Evolutionary conservation across 1,140 invertebrate genomes (phyloP).

Genomic region (Brachionus rotundiformis): DNA sequence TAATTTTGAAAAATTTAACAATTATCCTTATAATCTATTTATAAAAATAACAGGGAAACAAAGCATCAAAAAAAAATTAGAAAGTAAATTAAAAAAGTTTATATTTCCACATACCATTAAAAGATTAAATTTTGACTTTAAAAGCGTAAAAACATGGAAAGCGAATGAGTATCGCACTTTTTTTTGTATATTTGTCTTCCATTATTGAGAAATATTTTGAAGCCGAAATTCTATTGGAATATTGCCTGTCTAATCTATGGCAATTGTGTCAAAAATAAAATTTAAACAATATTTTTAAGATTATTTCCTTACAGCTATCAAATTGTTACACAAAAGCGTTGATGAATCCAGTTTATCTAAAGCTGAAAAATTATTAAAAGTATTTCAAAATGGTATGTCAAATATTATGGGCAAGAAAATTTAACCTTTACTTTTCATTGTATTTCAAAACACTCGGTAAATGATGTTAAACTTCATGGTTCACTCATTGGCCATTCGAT

Average conservation of each 20-base stretch:
- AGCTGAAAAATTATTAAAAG: neutral
- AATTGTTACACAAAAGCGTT: neutral
- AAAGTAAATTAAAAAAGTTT: neutral
- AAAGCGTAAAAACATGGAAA: neutral
- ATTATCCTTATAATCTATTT: neutral
- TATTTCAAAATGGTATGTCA: neutral
- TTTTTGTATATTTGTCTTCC: neutral
- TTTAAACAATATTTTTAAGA: no score
- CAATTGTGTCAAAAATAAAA: neutral
- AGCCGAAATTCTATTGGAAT: neutral
- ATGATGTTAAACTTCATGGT: neutral
- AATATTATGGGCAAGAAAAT: neutral
- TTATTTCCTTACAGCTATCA: neutral
- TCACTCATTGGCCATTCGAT: neutral
- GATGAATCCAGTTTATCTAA: neutral
- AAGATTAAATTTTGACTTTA: slow-evolving; percentile 8
- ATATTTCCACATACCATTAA: neutral
- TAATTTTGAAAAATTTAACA: neutral
- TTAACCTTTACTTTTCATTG: slow-evolving; percentile 34
- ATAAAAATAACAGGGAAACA: neutral
- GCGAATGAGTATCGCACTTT: neutral
- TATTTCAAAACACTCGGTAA: neutral
- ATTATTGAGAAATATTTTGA: neutral
- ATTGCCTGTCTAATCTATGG: neutral
- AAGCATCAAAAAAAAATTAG: neutral